These are phyloP conservation scores for Nylanderia fulva DNA, from an alignment of 1,140 invertebrate species.

Conservation along the genomic window DNA sequence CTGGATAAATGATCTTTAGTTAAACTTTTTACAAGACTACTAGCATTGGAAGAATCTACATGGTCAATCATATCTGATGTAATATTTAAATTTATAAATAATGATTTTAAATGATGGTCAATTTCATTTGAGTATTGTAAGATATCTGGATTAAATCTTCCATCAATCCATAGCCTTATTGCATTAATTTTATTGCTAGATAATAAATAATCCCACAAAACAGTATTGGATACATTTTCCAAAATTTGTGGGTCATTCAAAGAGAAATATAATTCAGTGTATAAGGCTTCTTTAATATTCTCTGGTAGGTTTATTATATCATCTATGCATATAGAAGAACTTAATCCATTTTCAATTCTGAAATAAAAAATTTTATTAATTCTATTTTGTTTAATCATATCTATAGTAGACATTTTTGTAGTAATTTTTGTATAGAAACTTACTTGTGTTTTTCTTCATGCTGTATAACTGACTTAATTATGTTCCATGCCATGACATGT, in stretches of 20 bases:
- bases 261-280: conserved; percentile 81
- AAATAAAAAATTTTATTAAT: conserved; percentile 46
- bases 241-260: conserved; percentile 67
- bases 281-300: conserved; percentile 75
- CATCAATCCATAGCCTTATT: conserved; percentile 79
- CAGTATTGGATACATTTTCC: conserved; percentile 68
- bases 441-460: conserved; percentile 80
- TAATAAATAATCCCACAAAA: conserved; percentile 81
- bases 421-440: conserved; percentile 51
- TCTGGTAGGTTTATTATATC: conserved; percentile 76
- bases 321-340: conserved; percentile 75
- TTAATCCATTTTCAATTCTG: conserved; percentile 72
- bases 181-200: conserved; percentile 76
- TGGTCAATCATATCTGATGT: conserved; percentile 87
- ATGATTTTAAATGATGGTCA: conserved; percentile 80
- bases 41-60: conserved; percentile 84
- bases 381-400: background rate
- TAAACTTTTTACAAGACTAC: conserved; percentile 86
- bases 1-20: conserved; percentile 82
- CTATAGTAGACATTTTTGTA: background rate
- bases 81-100: conserved; percentile 87
- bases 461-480: conserved; percentile 86
- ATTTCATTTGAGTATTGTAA: conserved; percentile 72
- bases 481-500: conserved; percentile 86
- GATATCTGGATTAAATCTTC: conserved; percentile 60